Conservation (phyloP, 2,888 invertebrate genomes). For the Tipula unca region DNA sequence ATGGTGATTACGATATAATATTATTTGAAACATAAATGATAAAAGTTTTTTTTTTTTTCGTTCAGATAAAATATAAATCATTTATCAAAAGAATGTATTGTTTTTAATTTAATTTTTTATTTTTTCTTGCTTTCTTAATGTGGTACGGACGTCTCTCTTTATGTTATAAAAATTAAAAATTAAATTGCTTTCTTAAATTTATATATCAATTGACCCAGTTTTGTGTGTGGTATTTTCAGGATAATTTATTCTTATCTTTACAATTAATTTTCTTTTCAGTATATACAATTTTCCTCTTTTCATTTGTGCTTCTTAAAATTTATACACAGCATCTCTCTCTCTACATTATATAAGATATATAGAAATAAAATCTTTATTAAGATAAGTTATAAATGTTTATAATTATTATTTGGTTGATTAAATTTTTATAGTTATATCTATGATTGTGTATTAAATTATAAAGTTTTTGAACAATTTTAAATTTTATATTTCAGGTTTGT, state of each 20-base stretch:
- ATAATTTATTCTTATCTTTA: slow-evolving; percentile 8
- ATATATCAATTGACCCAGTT: slow-evolving; percentile 8
- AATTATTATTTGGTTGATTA: not conserved
- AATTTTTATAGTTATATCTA: not conserved
- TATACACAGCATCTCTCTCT: not conserved
- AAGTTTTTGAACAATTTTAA: not conserved
- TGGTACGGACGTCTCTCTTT: not conserved
- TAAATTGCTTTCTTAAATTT: slow-evolving; percentile 2
- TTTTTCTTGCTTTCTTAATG: not conserved
- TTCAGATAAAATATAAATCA: not conserved
- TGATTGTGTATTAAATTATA: not conserved
- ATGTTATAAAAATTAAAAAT: slow-evolving; percentile 2
- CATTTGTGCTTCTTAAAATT: not conserved
- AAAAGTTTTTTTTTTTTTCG: not conserved
- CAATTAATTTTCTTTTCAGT: not conserved
- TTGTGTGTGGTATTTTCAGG: slow-evolving; percentile 1
- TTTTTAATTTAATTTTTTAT: not conserved
- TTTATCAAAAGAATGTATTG: slow-evolving; percentile 14
- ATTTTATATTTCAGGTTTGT: not conserved
- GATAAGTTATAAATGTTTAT: not conserved
- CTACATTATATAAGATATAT: not conserved
- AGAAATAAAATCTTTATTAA: not conserved
- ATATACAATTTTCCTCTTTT: not conserved
- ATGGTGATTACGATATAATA: not conserved
- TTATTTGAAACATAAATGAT: not conserved